Evolutionary conservation across 2,888 invertebrate genomes (phyloP).

Genomic region (Fragum fragum): DNA sequence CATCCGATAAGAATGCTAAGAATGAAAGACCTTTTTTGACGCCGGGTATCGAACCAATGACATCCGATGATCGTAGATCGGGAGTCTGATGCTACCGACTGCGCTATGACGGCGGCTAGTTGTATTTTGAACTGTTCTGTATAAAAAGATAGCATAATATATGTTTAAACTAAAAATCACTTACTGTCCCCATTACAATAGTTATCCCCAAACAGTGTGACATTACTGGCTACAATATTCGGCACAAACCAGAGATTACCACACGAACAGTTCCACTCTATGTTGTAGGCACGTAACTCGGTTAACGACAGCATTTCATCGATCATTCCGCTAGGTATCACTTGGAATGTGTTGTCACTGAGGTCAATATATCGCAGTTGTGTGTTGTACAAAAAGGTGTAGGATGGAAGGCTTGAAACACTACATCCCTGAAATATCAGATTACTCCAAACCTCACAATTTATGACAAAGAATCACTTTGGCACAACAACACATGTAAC

Average conservation of each 20-base stretch:
- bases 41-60: too few species aligned
- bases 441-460: too few species aligned
- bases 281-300: constrained; percentile 52
- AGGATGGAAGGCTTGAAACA: constrained; percentile 38
- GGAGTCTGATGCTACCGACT: too few species aligned
- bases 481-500: too few species aligned
- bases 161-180: too few species aligned
- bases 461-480: too few species aligned
- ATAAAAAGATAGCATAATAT: too few species aligned
- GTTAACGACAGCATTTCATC: constrained; percentile 48
- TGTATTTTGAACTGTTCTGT: too few species aligned
- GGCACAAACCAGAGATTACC: constrained; percentile 63
- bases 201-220: constrained; percentile 62
- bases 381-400: constrained; percentile 58
- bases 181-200: constrained; percentile 9
- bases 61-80: too few species aligned
- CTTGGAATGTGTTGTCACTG: constrained; percentile 61
- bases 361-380: constrained; percentile 62
- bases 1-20: too few species aligned
- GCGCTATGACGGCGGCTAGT: too few species aligned
- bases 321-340: constrained; percentile 59
- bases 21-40: too few species aligned
- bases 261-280: constrained; percentile 68
- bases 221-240: constrained; percentile 53
- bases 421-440: constrained; percentile 45